Evolutionary conservation across 2,888 invertebrate genomes (phyloP), one percentile per base, ranked within the genome.

Genomic region (Aleiodes alternator): DNA sequence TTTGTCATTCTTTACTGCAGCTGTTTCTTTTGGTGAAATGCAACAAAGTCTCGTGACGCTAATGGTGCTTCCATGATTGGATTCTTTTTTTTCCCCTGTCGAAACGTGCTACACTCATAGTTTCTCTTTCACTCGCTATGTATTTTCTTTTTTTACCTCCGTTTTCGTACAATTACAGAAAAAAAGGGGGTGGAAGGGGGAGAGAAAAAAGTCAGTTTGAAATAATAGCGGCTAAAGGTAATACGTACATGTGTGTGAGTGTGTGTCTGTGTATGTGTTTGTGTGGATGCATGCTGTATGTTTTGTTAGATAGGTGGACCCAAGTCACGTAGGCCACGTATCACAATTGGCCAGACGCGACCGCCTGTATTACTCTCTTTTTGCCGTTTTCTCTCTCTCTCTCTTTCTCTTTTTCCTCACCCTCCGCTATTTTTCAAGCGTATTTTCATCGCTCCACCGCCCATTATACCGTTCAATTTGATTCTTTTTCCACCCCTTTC

Each of bases 331-430:
- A 68, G 50, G 31, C 50, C 61, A 72, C 51, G 51, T 72, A 72
- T 72, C 72, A 72, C 72, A 72, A 72, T 72, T 61, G 72, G 61
- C 72, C 72, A 72, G 72, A 72, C 72, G 72, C 61, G 72, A 72
- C 72, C 50, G 51, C 51, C 38, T 51, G 53, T 61, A 72, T 61
- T 72, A 72, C 68, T 34, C 29, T 12, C 29, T 34, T n/a, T 68
- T 1, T 48, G n/a, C 16, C 29, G 14, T n/a, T 38, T 38, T n/a
- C 38, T 14, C 61, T 23, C 68, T 34, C 11, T 31, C 29, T 34
- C 12, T 68, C 29, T 34, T 6, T 68, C 29, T 31, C 16, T 38
- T 38, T n/a, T 14, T 8, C 38, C 61, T 31, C 16, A 7, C 14
- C 8, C 14, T 48, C 9, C 12, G 34, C 64, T 64, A 64, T 64